Evolutionary conservation across 1,140 invertebrate genomes (phyloP), one percentile per base, ranked within the genome.

Genomic region (Pogonognathellus flavescens): DNA sequence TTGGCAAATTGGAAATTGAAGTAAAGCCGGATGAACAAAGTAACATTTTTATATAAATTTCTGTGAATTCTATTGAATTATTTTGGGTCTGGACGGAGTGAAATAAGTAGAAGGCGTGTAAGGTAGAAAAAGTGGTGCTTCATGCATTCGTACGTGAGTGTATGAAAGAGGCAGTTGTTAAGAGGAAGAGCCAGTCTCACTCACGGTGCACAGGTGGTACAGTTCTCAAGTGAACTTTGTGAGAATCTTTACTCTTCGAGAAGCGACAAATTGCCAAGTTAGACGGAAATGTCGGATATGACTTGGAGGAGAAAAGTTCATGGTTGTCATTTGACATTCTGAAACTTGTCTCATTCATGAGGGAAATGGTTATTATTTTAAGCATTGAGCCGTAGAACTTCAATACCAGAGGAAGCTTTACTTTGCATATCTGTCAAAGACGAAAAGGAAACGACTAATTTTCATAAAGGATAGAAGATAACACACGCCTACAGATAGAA

Each of bases 171-270:
- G 62, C 31, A 66, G 20, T 66, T 31, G 62, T 13, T 66, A 25
- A 66, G n/a, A 60, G 14, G 62, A 66, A 66, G 62, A 66, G 62
- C 25, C 60, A 66, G 60, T 25, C 62, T 60, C 59, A 18, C 20
- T 66, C 41, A 49, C 31, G 25, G 70, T 76, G 57, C 55, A 62
- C 83, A 70, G 66, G 60, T 66, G 70, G 70, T 41, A 57, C 70
- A 59, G 72, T 84, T 84, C 84, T 70, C 84, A 84, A 70, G 84
- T 84, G 84, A 84, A 84, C 84, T 84, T 84, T 84, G 84, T 55
- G 25, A 66, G 72, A 84, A 84, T 80, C 84, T 57, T 53, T 81
- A 10, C 31, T 60, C 31, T 80, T 84, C 70, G 53, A 66, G 50
- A 83, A 84, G 59, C 22, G 84, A 84, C 84, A 84, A 84, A 84